These are phyloP conservation scores for Euspilapteryx auroguttella DNA, from an alignment of 2,888 invertebrate genomes.

Conservation along the genomic window DNA sequence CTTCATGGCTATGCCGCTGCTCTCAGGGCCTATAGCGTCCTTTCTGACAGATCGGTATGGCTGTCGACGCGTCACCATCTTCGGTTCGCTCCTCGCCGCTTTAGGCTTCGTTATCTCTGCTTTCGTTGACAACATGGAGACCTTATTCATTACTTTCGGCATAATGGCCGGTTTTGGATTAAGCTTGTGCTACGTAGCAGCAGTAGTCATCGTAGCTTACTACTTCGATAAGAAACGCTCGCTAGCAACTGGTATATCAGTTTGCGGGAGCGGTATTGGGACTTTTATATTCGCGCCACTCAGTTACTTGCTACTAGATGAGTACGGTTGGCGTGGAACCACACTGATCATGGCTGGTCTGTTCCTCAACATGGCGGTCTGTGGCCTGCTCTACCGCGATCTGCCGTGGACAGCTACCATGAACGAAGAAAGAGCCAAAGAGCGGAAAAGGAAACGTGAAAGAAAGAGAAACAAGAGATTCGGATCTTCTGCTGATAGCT, in stretches of 20 bases:
- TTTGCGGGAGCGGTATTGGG: constrained; percentile 86
- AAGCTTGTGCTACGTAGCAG: constrained; percentile 86
- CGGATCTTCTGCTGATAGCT: constrained; percentile 70
- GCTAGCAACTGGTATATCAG: constrained; percentile 83
- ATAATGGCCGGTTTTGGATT: constrained; percentile 83
- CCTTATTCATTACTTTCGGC: constrained; percentile 81
- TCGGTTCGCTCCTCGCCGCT: constrained; percentile 75
- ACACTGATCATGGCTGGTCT: constrained; percentile 79
- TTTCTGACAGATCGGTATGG: constrained; percentile 83
- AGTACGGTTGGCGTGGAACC: constrained; percentile 84
- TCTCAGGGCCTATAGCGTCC: constrained; percentile 84
- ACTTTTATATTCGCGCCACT: constrained; percentile 86
- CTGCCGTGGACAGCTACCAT: constrained; percentile 57
- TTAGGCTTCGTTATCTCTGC: constrained; percentile 78
- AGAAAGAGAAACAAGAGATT: constrained; percentile 57
- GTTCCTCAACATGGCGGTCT: constrained; percentile 80
- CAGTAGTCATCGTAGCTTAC: constrained; percentile 87
- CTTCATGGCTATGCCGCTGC: constrained; percentile 88
- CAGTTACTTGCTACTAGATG: constrained; percentile 70
- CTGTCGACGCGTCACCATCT: constrained; percentile 76
- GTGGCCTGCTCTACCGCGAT: constrained; percentile 81
- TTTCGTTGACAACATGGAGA: constrained; percentile 73
- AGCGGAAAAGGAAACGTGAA: constrained; percentile 64
- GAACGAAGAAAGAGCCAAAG: constrained; percentile 64
- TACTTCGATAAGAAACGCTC: constrained; percentile 85